phyloP scores from a whole-genome alignment of 2,113 vertebrate species.

The Cyanoderma ruficeps region DNA sequence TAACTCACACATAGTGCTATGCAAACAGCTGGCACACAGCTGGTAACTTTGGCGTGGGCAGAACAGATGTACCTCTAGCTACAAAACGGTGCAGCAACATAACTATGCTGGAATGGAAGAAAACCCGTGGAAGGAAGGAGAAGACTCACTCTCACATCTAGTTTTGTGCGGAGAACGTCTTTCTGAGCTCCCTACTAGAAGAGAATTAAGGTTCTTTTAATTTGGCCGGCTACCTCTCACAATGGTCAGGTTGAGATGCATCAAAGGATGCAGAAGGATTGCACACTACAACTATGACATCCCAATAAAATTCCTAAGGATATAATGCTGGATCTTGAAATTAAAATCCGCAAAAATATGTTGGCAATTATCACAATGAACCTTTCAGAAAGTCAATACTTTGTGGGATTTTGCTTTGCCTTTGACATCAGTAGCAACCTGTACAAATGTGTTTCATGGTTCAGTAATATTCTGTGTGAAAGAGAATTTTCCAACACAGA shows the following conservation, averaged over 20 bases:
- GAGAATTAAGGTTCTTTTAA: not conserved
- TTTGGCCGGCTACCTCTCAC: not conserved
- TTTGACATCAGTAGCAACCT: not conserved
- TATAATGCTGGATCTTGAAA: not conserved
- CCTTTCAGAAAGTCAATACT: not conserved
- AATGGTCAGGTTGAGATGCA: not conserved
- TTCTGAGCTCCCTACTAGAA: not conserved
- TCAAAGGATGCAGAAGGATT: not conserved
- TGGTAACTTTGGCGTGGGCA: not conserved
- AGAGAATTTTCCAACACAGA: not conserved
- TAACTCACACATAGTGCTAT: not conserved
- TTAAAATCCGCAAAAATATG: not conserved
- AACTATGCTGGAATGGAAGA: not conserved
- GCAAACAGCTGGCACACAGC: constrained; percentile 51
- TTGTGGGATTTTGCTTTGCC: not conserved
- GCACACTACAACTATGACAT: not conserved
- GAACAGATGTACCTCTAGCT: not conserved
- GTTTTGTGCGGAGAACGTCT: not conserved
- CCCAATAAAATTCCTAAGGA: not conserved
- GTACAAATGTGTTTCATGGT: not conserved
- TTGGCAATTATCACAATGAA: not conserved
- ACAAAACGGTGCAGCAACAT: not conserved
- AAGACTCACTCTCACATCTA: not conserved
- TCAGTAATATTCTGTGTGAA: not conserved
- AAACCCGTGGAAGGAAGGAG: not conserved